Evolutionary conservation across 2,113 vertebrate genomes (phyloP), one percentile per base, ranked within the genome.

Genomic region (Nanorana parkeri): DNA sequence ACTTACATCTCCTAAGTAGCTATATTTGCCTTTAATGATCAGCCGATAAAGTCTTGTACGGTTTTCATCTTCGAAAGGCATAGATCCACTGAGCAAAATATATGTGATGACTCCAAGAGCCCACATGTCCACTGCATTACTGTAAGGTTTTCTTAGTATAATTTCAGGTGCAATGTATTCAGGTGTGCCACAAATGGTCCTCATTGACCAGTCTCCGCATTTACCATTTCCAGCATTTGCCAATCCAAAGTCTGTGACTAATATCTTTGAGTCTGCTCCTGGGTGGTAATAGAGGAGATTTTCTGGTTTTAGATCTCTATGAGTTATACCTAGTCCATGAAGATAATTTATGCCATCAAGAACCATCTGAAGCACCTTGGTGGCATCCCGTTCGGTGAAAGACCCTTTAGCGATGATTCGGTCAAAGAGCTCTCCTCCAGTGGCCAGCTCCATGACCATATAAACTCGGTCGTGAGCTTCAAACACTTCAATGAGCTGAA

Each of bases 371-470:
- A 99, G 91, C 68, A 99, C 98, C 0, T 95, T 93, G 0, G 97
- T 99, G 76, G 97, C 98, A 0, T 99, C 98, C 1, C 98, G 90
- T 86, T 99, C 98, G 0, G 98, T 99, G 89, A 99, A 99, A 84
- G 98, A 99, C 47, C 98, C 98, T 0, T 97, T 97, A n/a, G 98
- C 95, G 0, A 99, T 98, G 87, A 99, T 98, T 0, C 97, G 93
- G 81, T 99, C 98, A 0, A 99, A 98, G 17, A 99, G 93, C 67
- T 99, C 98, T 0, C 98, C 98, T 0, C 98, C 98, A 0, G 98
- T 99, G 8, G 98, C 98, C 88, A 99, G 56, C 72, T 99, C 97
- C 98, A 99, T 99, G 72, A 99, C 98, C 97, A 99, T 98, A 90
- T 99, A 99, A 6, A 99, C 97, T 0, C 97, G 94, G 78, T 97